Evolutionary conservation across 2,113 vertebrate genomes (phyloP), one percentile per base, ranked within the genome.

Genomic region (Chlorodrepanis virens): DNA sequence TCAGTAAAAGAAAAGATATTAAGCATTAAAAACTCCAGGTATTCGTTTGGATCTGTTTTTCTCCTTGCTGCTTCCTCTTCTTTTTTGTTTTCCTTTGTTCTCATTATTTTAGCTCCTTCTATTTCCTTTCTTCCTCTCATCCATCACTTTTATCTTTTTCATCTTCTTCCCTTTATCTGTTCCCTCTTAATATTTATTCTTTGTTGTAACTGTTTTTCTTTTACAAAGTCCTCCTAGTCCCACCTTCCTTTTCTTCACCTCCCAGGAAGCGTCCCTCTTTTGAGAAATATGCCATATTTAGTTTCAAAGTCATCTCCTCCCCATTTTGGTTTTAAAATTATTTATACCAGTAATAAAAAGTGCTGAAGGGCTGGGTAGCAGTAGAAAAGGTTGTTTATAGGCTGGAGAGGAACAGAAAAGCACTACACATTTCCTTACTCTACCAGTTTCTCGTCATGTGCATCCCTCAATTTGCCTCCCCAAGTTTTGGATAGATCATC

Each of bases 61-160:
- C 17, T 85, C n/a, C 33, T 59, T 25, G 91, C 24, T 53, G 28
- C 24, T 94, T 93, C 67, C 47, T 80, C 85, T 33, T 77, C 74
- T 95, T 89, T 74, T 69, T 80, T 94, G 16, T 67, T 88, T 74
- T 63, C 50, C 71, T 95, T 96, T 95, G 78, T 95, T 96, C 79
- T 91, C 50, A 56, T 65, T 90, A 77, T 92, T 88, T 95, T 47
- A 10, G 18, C 21, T 85, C 37, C 31, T 80, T 88, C 64, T 65
- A 70, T 83, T 96, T 94, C 63, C 70, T 89, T 91, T 81, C 89
- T 89, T 91, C 70, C 59, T 72, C 83, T 90, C 89, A 96, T 97
- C 78, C 40, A 93, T 95, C 95, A 93, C 53, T 87, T 91, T 87
- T 83, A 87, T 90, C 84, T 95, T 83, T 96, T 89, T 91, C 31